These are phyloP conservation scores for Laticauda laticaudata DNA, from an alignment of 2,113 vertebrate genomes.

Conservation along the genomic window DNA sequence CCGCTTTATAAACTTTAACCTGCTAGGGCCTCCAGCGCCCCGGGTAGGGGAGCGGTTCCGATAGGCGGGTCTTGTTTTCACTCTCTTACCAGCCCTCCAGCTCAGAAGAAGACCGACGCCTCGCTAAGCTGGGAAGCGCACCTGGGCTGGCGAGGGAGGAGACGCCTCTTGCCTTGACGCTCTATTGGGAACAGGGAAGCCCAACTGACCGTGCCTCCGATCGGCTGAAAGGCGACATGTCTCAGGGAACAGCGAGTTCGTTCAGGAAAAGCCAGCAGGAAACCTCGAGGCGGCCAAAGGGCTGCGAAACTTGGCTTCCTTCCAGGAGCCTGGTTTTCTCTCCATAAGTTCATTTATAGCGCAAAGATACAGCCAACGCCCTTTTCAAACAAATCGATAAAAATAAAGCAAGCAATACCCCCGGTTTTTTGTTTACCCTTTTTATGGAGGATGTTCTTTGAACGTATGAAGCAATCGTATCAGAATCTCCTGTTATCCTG, in stretches of 20 bases:
- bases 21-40: background rate
- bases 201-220: background rate
- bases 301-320: background rate
- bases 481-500: background rate
- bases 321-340: background rate
- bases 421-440: background rate
- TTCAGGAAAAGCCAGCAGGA: background rate
- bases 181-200: background rate
- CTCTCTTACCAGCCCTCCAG: background rate
- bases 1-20: background rate
- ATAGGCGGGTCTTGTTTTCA: background rate
- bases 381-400: background rate
- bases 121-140: background rate
- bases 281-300: background rate
- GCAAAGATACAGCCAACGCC: background rate
- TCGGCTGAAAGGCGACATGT: background rate
- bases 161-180: background rate
- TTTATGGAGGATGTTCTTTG: background rate
- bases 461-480: background rate
- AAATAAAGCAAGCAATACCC: background rate
- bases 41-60: background rate
- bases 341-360: background rate
- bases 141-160: background rate
- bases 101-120: background rate
- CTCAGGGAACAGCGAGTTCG: background rate